Percentiles rank a stretch among this genome's conserved stretches.
phyloP scores from a whole-genome alignment of 2,797 vertebrate genomes.

The Sebastes goodei region DNA sequence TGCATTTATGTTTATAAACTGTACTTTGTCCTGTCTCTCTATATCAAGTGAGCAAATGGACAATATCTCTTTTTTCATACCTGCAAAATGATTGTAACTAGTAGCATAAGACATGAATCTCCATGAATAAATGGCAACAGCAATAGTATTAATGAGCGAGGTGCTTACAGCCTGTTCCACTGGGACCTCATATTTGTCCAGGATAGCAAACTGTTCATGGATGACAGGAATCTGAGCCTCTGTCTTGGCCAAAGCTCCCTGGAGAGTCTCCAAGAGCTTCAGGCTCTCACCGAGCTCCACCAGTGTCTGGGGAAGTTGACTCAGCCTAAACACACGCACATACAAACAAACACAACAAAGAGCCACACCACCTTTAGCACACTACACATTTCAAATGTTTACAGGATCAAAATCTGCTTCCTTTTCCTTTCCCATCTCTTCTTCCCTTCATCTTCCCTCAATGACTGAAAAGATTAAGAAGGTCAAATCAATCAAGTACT shows the following conservation, averaged over 20 bases:
- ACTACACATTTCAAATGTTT: neutral
- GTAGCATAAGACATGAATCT: no score
- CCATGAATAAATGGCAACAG: neutral
- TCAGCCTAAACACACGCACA: slow-evolving; percentile 53
- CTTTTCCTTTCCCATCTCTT: neutral
- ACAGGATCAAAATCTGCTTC: neutral
- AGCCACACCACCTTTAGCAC: neutral
- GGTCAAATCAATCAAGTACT: neutral
- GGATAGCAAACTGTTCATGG: slow-evolving; percentile 89
- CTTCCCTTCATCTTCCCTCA: neutral
- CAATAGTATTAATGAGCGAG: neutral
- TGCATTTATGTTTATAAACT: neutral
- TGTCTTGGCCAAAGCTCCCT: slow-evolving; percentile 74
- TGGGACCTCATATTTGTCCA: slow-evolving; percentile 89
- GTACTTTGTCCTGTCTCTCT: neutral
- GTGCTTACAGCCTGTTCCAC: slow-evolving; percentile 81
- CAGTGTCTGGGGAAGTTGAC: slow-evolving; percentile 49
- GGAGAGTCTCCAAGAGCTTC: slow-evolving; percentile 83
- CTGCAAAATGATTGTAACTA: neutral
- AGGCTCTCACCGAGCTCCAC: slow-evolving; percentile 71
- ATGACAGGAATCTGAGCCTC: slow-evolving; percentile 87
- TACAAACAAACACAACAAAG: neutral
- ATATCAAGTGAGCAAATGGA: neutral
- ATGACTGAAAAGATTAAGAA: neutral
- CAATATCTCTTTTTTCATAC: neutral